Base-by-base conservation (phyloP, 1,140 invertebrate genomes). In the Ruditapes philippinarum region DNA sequence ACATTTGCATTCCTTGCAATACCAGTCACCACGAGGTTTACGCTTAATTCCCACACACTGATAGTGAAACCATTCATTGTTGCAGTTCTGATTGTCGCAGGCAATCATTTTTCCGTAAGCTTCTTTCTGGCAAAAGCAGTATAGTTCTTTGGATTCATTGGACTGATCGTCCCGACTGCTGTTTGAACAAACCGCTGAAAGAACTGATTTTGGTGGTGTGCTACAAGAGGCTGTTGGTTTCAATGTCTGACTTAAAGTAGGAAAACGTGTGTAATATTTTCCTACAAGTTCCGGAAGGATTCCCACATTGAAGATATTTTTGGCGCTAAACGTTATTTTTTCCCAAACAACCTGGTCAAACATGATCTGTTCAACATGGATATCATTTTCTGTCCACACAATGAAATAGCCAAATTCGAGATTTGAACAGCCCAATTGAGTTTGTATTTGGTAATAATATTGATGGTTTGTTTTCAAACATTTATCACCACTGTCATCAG, bases 371-470 rank as follows among this genome's bases (percentile, higher is more conserved):
- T 68, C 80, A 62, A 82, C 25, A n/a, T 82, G 80, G 14, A 82
- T 7, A 1, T 68, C 88, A 9, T 84, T 84, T 11, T 51, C 49
- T 33, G 88, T 84, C 88, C 88, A 89, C 11, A 89, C 73, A 17
- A 89, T 33, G 54, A 84, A 89, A 60, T 89, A 45, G 25, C 81
- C 70, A 25, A 31, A 65, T 28, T 81, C 70, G 0, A 38, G 14
- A 33, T 78, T 54, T 22, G 68, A 25, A 31, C 68, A 28, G 9
- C 62, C 80, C 19, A 89, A 19, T 57, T 89, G 89, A 19, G 76
- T 57, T 36, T 86, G 89, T 0, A 90, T 51, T 25, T 90, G 89
- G 65, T 54, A 90, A 62, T 74, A 90, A 82, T 90, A 90, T 25
- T 57, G 28, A 81, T 90, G 89, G 7, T 14, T 81, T 14, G 14